A percentile compares a stretch with the other conserved stretches of the same genome.
phyloP scores from a whole-genome alignment of 2,797 vertebrate genomes.

The Neoniphon sammara region DNA sequence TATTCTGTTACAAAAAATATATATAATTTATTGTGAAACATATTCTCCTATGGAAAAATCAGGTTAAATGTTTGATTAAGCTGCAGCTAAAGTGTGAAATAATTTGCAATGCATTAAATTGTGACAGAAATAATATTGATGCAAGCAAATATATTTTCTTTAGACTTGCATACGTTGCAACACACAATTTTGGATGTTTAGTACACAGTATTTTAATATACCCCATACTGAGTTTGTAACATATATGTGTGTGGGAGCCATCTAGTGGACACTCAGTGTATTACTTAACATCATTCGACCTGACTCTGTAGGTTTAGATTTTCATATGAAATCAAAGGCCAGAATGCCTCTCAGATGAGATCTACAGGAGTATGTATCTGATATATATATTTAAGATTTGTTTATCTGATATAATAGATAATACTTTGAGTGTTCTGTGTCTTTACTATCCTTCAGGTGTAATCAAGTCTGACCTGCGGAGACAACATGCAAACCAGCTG shows the following conservation, averaged over 20 bases:
- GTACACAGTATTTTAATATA: not conserved
- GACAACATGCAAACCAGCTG: slow-evolving; percentile 89
- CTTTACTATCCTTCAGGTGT: slow-evolving; percentile 80
- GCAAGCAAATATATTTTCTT: not conserved
- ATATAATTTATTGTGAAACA: not conserved
- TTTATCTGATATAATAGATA: not conserved
- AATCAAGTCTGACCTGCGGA: slow-evolving; percentile 91
- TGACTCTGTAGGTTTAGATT: not conserved
- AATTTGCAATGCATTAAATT: not conserved
- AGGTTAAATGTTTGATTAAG: slow-evolving; percentile 28
- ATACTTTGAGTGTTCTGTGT: slow-evolving; percentile 11
- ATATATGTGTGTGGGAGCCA: slow-evolving; percentile 40
- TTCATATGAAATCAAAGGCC: not conserved
- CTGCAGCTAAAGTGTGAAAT: slow-evolving; percentile 13
- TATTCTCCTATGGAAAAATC: not conserved
- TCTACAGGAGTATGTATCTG: not conserved
- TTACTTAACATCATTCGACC: not conserved
- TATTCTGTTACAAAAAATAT: slow-evolving; percentile 11
- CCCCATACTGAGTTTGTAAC: not conserved
- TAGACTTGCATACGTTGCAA: slow-evolving; percentile 4
- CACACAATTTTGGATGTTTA: not conserved
- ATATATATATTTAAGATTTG: not conserved
- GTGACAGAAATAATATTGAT: not conserved
- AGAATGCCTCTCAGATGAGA: not conserved
- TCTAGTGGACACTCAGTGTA: slow-evolving; percentile 31